Evolutionary conservation across 1,140 invertebrate genomes (phyloP).

Genomic region (Drosophila nannoptera): DNA sequence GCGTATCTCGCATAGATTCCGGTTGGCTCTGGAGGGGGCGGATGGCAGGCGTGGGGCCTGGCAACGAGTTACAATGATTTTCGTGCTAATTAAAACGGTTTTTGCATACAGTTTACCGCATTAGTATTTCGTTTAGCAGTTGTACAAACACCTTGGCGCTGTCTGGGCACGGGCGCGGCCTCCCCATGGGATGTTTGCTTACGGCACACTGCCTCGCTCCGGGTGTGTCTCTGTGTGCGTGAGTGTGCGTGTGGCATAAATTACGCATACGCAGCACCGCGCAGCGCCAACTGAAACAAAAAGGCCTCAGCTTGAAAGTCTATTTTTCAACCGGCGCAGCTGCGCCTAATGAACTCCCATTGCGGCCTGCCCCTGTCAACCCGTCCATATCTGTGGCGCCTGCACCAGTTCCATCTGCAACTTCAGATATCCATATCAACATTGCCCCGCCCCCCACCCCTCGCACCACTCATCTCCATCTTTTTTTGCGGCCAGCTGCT

Average conservation of each 20-base stretch:
- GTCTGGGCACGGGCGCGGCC: conserved; percentile 18
- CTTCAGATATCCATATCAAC: conserved; percentile 17
- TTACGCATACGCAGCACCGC: conserved; percentile 71
- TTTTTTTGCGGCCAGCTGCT: conserved; percentile 33
- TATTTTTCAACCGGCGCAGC: conserved; percentile 56
- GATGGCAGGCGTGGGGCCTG: background rate
- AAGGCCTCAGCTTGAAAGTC: conserved; percentile 54
- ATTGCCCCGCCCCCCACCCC: background rate
- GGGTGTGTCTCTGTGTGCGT: conserved; percentile 21
- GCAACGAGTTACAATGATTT: conserved; percentile 76
- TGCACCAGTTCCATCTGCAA: conserved; percentile 7
- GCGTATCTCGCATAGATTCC: conserved; percentile 1
- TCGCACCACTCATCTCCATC: conserved; percentile 21
- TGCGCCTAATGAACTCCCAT: conserved; percentile 65
- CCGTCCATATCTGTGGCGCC: conserved; percentile 18
- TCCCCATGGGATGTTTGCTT: conserved; percentile 40
- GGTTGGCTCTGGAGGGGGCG: background rate
- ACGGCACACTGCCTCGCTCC: conserved; percentile 15
- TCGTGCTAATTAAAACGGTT: conserved; percentile 78
- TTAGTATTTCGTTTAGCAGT: conserved; percentile 75
- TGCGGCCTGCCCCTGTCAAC: conserved; percentile 33
- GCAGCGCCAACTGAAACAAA: conserved; percentile 33
- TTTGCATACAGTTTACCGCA: conserved; percentile 77
- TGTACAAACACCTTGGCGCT: conserved; percentile 62
- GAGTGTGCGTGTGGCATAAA: conserved; percentile 55